Evolutionary conservation across 2,888 invertebrate genomes (phyloP).

Genomic region (Plusia festucae): DNA sequence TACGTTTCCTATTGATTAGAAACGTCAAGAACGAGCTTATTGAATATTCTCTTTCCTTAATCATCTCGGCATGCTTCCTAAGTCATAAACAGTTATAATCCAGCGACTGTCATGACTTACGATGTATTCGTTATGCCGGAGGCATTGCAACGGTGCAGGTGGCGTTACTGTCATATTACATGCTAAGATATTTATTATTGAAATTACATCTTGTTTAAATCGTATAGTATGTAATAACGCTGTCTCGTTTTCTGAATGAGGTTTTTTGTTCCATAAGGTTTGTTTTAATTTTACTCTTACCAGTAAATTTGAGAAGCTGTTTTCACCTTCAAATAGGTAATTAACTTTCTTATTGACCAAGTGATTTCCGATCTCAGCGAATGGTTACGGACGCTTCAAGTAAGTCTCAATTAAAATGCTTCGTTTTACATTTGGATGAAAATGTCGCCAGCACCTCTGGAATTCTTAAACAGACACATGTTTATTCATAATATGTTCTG

Average conservation of each 20-base stretch:
- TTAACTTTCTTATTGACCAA: neutral
- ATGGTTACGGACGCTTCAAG: neutral
- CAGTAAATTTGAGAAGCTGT: neutral
- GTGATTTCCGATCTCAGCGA: slow-evolving; percentile 11
- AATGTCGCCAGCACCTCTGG: slow-evolving; percentile 24
- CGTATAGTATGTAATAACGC: slow-evolving; percentile 22
- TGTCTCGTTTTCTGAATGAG: neutral
- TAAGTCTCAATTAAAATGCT: slow-evolving; percentile 41
- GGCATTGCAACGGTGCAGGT: slow-evolving; percentile 49
- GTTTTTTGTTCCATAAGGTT: neutral
- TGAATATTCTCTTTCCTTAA: slow-evolving; percentile 24
- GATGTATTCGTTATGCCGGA: slow-evolving; percentile 42
- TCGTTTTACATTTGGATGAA: slow-evolving; percentile 27
- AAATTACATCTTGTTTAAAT: slow-evolving; percentile 29
- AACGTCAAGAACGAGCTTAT: slow-evolving; percentile 2
- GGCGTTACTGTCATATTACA: slow-evolving; percentile 52
- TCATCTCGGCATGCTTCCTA: slow-evolving; percentile 29
- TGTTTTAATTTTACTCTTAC: neutral
- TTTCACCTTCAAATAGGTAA: neutral
- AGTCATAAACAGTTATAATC: slow-evolving; percentile 45
- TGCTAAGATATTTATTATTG: slow-evolving; percentile 38
- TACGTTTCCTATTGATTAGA: slow-evolving; percentile 5
- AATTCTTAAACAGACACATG: slow-evolving; percentile 40
- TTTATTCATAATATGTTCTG: slow-evolving; percentile 52
- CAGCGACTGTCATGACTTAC: slow-evolving; percentile 47